Percentiles rank a stretch among this genome's conserved stretches.
Evolutionary conservation across 1,140 invertebrate species (phyloP).

Genomic region (Drosophila erecta): DNA sequence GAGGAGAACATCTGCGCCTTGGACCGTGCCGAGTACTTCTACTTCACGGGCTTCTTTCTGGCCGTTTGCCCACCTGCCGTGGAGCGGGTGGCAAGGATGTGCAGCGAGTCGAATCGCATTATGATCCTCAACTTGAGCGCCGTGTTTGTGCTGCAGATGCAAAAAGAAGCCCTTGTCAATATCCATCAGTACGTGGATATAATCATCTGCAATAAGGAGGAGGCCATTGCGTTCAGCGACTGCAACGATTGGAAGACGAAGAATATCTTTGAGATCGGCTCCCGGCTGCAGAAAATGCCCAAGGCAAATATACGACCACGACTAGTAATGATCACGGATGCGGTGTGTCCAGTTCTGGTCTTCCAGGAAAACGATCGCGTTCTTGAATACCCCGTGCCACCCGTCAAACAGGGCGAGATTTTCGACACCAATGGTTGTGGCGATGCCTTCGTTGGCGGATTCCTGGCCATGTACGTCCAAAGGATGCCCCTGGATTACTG

Average conservation of each 20-base stretch:
- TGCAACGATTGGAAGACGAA: slow-evolving; percentile 44
- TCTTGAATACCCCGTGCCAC: slow-evolving; percentile 86
- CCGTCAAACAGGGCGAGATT: slow-evolving; percentile 89
- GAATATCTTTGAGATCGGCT: slow-evolving; percentile 60
- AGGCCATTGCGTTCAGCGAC: slow-evolving; percentile 43
- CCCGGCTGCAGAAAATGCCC: slow-evolving; percentile 33
- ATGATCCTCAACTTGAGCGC: slow-evolving; percentile 66
- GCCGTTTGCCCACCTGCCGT: slow-evolving; percentile 47
- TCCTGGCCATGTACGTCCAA: slow-evolving; percentile 94
- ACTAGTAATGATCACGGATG: slow-evolving; percentile 48
- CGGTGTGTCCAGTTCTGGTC: slow-evolving; percentile 48
- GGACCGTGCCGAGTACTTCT: slow-evolving; percentile 43
- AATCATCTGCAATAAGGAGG: slow-evolving; percentile 62
- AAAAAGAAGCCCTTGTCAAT: slow-evolving; percentile 20
- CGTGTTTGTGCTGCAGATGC: slow-evolving; percentile 54
- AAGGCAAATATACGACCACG: slow-evolving; percentile 43
- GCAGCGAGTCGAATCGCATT: slow-evolving; percentile 21
- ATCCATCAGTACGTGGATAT: slow-evolving; percentile 52
- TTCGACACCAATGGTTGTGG: slow-evolving; percentile 99
- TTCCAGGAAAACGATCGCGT: slow-evolving; percentile 57
- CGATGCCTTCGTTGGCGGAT: slow-evolving; percentile 98
- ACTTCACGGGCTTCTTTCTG: slow-evolving; percentile 66
- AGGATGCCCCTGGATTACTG: slow-evolving; percentile 86
- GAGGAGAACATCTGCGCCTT: slow-evolving; percentile 52
- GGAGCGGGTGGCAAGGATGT: slow-evolving; percentile 10